Base-by-base conservation (phyloP, 92 coral and sea anemone species). In the Parazoanthus atlanticus region DNA sequence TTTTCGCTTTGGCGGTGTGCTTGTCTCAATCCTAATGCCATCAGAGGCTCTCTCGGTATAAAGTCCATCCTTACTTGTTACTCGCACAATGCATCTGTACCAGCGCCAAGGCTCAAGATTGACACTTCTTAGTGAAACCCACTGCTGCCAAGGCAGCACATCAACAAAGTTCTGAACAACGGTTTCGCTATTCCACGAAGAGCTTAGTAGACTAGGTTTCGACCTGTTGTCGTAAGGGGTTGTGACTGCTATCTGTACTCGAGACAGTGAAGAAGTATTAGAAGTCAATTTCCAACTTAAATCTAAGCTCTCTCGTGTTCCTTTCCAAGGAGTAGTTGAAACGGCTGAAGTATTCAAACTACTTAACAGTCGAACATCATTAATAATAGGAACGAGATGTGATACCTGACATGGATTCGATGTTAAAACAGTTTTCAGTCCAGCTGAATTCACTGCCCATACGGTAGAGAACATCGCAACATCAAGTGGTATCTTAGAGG, bases 211-310 rank as follows among this genome's bases (percentile, higher is more conserved):
- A 21, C 43, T 78, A 1, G 52, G 36, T 19, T 49, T 23, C 9
- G 66, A 80, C 6, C 46, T n/a, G 12, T n/a, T 65, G 31, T 52
- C 31, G 13, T 36, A 38, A 30, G 91, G 88, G 30, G n/a, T 56
- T 11, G 88, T 89, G 23, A 90, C 82, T 30, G 86, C 89, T 25
- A 79, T 85, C 74, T 85, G 92, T 29, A 90, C 32, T 30, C 86
- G 47, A 74, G 81, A 58, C 21, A 26, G 86, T 16, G 86, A 54
- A 38, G 32, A 28, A 16, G 29, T 10, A 52, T 64, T 69, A 13
- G 2, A 4, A 29, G 41, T 32, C 41, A 79, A 43, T 2, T 73
- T 54, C 78, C 91, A 78, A 29, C 74, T 49, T 15, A 73, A 49
- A 31, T 46, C 77, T 19, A 64, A 58, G 34, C 65, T 29, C 76